Conservation (phyloP, 2,113 vertebrate species). For the Poeciliopsis occidentalis region DNA sequence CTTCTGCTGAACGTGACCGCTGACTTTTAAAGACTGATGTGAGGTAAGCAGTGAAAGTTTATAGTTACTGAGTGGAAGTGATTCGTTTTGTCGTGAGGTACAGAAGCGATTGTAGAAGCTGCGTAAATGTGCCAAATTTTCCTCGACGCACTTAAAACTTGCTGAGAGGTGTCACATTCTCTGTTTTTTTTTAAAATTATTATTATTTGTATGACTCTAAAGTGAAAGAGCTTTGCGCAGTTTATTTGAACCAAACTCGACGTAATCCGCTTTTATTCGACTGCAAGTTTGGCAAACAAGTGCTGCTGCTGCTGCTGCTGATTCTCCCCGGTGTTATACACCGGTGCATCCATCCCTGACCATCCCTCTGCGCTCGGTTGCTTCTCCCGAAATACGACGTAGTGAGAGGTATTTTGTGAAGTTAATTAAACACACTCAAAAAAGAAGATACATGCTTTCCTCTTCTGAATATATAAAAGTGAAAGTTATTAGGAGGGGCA, state of each 20-base stretch:
- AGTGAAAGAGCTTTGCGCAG: background rate
- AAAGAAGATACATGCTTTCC: background rate
- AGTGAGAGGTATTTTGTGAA: background rate
- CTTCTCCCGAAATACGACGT: slow-evolving; percentile 8
- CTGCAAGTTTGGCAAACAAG: slow-evolving; percentile 46
- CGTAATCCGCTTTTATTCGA: background rate
- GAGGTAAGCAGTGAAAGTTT: slow-evolving; percentile 65
- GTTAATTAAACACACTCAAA: slow-evolving; percentile 9
- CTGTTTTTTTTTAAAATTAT: too few species aligned
- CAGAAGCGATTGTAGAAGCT: background rate
- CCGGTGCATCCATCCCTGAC: slow-evolving; percentile 51
- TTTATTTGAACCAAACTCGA: background rate
- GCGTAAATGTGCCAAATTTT: background rate
- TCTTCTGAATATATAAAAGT: background rate
- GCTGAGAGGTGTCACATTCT: background rate
- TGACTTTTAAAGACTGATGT: slow-evolving; percentile 20
- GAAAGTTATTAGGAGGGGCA: too few species aligned
- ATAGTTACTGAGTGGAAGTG: background rate
- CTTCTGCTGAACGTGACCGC: slow-evolving; percentile 22
- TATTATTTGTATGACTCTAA: background rate
- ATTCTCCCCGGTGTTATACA: too few species aligned
- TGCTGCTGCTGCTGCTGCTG: slow-evolving; percentile 3
- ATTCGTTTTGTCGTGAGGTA: background rate
- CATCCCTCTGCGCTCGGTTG: slow-evolving; percentile 37
- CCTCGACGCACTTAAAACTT: slow-evolving; percentile 36